Evolutionary conservation across 2,113 vertebrate species (phyloP), one percentile per base, ranked within the genome.

Genomic region (Platichthys flesus): DNA sequence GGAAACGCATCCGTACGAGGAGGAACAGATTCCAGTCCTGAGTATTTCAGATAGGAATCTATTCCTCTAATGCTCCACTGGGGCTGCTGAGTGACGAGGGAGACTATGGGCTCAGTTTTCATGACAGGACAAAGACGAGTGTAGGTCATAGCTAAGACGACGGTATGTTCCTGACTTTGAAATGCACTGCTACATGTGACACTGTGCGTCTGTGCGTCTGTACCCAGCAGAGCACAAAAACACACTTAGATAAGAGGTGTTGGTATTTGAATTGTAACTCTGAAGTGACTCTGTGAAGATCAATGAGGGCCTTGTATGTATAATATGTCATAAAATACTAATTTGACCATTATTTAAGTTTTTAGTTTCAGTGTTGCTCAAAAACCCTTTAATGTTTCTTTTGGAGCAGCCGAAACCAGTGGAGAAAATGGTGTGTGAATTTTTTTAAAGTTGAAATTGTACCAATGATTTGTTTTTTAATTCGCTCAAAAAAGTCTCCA

Each of bases 121-220:
- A 1, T 15, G 31, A 21, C 16, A 9, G 71, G 28, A 14, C 35
- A 21, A 14, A 24, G 26, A 26, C 3, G 15, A 58, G 18, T 20
- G 58, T 3, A 45, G 35, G 14, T 63, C n/a, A 20, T 18, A 18
- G 16, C 47, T 18, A 18, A 51, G 16, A 35, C 12, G 26, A 18
- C 20, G 37, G 24, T 14, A 74, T 57, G 56, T 57, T 9, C 37
- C 40, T 59, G 55, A 75, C 55, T 13, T 40, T 76, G 56, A 60
- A 76, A 67, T 52, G 10, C 16, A 47, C 56, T 60, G 3, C 15
- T 40, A 7, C 26, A 3, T 54, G 14, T 23, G 65, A 14, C 49
- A 49, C 23, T 18, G 57, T 47, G 4, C 23, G 13, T 21, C 23
- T 18, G 57, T 47, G 4, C 23, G 13, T 21, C 9, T 21, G 8